Evolutionary conservation across 2,113 vertebrate species (phyloP).

Genomic region (Gobio gobio): DNA sequence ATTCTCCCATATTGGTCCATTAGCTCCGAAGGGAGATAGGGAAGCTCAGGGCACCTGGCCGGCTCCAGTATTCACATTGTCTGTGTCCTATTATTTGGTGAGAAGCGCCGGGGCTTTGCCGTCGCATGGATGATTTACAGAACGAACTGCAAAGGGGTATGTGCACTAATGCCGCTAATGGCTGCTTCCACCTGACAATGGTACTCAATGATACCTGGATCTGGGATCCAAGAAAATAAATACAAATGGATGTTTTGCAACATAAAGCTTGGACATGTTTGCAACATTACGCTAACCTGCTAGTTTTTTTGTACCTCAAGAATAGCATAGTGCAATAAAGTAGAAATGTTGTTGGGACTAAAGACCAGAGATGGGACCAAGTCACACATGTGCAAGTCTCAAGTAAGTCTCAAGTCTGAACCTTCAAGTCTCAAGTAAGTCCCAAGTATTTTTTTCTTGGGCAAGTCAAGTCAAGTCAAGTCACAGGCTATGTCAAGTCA

Average conservation of each 20-base stretch:
- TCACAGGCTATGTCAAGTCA: too few relatives aligned
- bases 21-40: slow-evolving; percentile 43
- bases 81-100: slow-evolving; percentile 32
- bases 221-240: neutral
- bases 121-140: slow-evolving; percentile 37
- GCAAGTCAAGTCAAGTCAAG: too few relatives aligned
- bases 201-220: neutral
- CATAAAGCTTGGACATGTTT: slow-evolving; percentile 1
- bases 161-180: slow-evolving; percentile 16
- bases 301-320: neutral
- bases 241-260: neutral
- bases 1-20: slow-evolving; percentile 54
- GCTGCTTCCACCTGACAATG: slow-evolving; percentile 3
- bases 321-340: neutral
- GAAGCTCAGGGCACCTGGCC: slow-evolving; percentile 35
- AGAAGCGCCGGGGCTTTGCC: neutral
- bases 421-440: too few relatives aligned
- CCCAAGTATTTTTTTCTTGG: too few relatives aligned
- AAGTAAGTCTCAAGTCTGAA: too few relatives aligned
- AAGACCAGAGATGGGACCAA: too few relatives aligned
- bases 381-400: too few relatives aligned
- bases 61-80: slow-evolving; percentile 16
- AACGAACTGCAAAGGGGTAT: slow-evolving; percentile 20
- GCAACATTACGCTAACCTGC: neutral
- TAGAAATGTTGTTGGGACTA: neutral